Conservation (phyloP, 2,888 invertebrate species). For the Tigriopus californicus region DNA sequence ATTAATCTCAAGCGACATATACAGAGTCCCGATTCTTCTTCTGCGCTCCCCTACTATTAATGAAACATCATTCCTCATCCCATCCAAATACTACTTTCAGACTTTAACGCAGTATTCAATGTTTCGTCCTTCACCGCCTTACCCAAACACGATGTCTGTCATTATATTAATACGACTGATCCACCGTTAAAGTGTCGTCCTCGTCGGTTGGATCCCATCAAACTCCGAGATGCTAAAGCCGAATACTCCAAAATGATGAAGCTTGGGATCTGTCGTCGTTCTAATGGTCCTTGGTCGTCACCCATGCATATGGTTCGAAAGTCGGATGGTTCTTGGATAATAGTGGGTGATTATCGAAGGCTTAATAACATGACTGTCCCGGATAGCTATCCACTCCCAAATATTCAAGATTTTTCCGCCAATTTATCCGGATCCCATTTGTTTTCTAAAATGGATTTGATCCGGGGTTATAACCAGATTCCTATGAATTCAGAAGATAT, state of each 20-base stretch:
- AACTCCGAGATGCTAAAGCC: background rate
- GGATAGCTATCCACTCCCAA: conserved; percentile 26
- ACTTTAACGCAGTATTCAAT: too few species aligned
- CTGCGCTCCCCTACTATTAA: too few species aligned
- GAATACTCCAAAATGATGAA: background rate
- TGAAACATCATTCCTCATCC: too few species aligned
- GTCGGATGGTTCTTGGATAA: conserved; percentile 23
- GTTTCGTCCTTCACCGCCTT: too few species aligned
- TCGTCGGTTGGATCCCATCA: background rate
- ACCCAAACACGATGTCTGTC: background rate
- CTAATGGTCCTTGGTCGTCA: conserved; percentile 17
- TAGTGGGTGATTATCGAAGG: conserved; percentile 27
- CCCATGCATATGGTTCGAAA: conserved; percentile 25
- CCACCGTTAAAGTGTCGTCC: background rate
- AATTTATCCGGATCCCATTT: background rate
- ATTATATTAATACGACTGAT: background rate
- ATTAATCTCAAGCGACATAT: too few species aligned
- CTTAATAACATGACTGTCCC: conserved; percentile 24
- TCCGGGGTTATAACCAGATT: too few species aligned
- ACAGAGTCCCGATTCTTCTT: too few species aligned
- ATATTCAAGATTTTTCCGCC: background rate
- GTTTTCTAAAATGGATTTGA: background rate
- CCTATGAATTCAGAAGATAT: too few species aligned
- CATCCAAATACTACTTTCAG: too few species aligned
- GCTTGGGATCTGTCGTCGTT: background rate